These are phyloP conservation scores for Thalassoma bifasciatum DNA, from an alignment of 2,113 vertebrate species.

Conservation along the genomic window DNA sequence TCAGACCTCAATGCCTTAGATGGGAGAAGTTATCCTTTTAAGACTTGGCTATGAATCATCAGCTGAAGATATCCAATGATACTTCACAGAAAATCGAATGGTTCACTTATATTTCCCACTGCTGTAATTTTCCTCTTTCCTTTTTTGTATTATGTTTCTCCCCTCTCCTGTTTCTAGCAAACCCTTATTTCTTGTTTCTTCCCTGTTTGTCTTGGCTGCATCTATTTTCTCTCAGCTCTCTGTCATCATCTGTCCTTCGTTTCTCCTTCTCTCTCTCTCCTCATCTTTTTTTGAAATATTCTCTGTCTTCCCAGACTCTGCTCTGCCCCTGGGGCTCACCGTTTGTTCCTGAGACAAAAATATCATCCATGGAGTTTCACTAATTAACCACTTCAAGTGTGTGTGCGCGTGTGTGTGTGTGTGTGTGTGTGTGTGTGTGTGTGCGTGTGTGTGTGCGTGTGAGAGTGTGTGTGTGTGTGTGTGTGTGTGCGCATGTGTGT, in stretches of 20 bases:
- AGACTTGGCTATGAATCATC: neutral
- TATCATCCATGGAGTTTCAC: constrained; percentile 65
- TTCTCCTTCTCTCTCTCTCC: constrained; percentile 19
- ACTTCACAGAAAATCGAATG: constrained; percentile 9
- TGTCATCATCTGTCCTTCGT: constrained; percentile 21
- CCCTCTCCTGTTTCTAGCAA: neutral
- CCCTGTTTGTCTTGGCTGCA: constrained; percentile 24
- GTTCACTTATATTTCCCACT: constrained; percentile 3
- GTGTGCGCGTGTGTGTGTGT: constrained; percentile 21
- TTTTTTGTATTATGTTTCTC: neutral
- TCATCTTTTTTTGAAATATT: constrained; percentile 46
- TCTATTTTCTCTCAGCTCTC: constrained; percentile 35
- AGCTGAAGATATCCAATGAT: neutral
- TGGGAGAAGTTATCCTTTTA: neutral
- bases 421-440: constrained; percentile 1
- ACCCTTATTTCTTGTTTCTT: neutral
- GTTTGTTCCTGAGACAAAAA: constrained; percentile 75
- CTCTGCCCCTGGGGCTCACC: constrained; percentile 46
- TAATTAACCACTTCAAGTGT: constrained; percentile 61
- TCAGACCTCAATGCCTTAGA: neutral
- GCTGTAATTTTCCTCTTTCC: constrained; percentile 9
- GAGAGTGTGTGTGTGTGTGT: constrained; percentile 7
- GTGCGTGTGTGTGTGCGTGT: constrained; percentile 20
- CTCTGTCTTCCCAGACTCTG: constrained; percentile 45
- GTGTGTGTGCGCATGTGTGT: constrained; percentile 10